These are phyloP conservation scores for Dasyprocta punctata DNA, from an alignment of 2,113 vertebrate genomes.

Conservation along the genomic window DNA sequence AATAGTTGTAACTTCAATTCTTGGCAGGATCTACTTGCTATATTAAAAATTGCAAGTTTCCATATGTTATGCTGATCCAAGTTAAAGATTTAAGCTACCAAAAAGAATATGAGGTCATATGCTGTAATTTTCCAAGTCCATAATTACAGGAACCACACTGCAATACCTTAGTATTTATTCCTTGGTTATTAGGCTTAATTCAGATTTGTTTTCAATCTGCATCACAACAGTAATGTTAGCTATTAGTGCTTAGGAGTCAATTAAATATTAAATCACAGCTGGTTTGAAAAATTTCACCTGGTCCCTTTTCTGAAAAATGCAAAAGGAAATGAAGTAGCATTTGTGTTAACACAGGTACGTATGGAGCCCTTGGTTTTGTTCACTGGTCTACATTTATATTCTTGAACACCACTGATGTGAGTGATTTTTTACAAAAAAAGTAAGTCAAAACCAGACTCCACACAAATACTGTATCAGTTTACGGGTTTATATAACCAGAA, in stretches of 20 bases:
- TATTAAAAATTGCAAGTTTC: not conserved
- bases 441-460: not conserved
- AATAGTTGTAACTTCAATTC: not conserved
- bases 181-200: constrained; percentile 32
- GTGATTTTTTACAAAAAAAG: not conserved
- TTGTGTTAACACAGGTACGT: not conserved
- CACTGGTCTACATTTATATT: not conserved
- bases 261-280: constrained; percentile 62
- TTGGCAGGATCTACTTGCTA: not conserved
- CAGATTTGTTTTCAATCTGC: constrained; percentile 49
- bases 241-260: constrained; percentile 43
- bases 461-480: not conserved
- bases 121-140: constrained; percentile 31
- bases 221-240: constrained; percentile 40
- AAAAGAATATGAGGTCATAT: constrained; percentile 1
- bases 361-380: not conserved
- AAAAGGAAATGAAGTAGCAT: not conserved
- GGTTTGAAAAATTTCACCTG: not conserved
- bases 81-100: not conserved
- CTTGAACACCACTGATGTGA: not conserved
- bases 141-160: not conserved
- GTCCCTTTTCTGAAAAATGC: not conserved
- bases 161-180: not conserved
- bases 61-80: constrained; percentile 3
- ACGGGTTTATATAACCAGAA: not conserved